phyloP scores from a whole-genome alignment of 64 coral and sea anemone genomes.

The Dendrophyllia cribrosa region DNA sequence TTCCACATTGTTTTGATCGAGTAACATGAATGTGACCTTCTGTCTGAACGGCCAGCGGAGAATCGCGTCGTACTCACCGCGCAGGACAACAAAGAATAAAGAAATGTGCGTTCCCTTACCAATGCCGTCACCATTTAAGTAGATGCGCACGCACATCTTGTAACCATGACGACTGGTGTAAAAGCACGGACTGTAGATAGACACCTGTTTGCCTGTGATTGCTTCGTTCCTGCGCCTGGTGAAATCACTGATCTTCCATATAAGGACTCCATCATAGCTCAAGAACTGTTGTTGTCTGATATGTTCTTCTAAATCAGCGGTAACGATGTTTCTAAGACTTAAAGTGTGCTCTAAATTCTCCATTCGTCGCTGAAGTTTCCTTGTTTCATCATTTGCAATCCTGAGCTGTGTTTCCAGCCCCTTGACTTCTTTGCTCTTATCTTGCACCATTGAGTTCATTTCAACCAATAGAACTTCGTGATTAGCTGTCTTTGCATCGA shows the following conservation, averaged over 20 bases:
- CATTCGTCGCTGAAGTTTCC: slow-evolving; percentile 43
- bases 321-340: slow-evolving; percentile 37
- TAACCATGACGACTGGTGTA: slow-evolving; percentile 61
- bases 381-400: slow-evolving; percentile 24
- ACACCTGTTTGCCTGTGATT: slow-evolving; percentile 28
- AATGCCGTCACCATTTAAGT: slow-evolving; percentile 32
- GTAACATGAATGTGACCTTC: slow-evolving; percentile 64
- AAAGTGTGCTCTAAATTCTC: slow-evolving; percentile 40
- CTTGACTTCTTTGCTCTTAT: slow-evolving; percentile 5
- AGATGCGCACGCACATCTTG: slow-evolving; percentile 40
- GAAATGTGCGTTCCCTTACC: slow-evolving; percentile 39
- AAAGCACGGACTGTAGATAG: slow-evolving; percentile 59
- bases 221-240: slow-evolving; percentile 45
- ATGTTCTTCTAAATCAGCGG: slow-evolving; percentile 62
- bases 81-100: slow-evolving; percentile 34
- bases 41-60: slow-evolving; percentile 44
- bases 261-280: slow-evolving; percentile 43
- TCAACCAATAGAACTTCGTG: slow-evolving; percentile 56
- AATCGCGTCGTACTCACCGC: slow-evolving; percentile 34
- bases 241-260: slow-evolving; percentile 67
- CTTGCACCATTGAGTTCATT: slow-evolving; percentile 18
- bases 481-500: slow-evolving; percentile 43
- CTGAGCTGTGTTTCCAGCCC: not conserved
- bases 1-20: slow-evolving; percentile 63
- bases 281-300: not conserved